A percentile compares a stretch with the other conserved stretches of the same genome.
These are phyloP conservation scores for Tokudaia muenninki DNA, from an alignment of 2,797 vertebrate species.

Conservation along the genomic window DNA sequence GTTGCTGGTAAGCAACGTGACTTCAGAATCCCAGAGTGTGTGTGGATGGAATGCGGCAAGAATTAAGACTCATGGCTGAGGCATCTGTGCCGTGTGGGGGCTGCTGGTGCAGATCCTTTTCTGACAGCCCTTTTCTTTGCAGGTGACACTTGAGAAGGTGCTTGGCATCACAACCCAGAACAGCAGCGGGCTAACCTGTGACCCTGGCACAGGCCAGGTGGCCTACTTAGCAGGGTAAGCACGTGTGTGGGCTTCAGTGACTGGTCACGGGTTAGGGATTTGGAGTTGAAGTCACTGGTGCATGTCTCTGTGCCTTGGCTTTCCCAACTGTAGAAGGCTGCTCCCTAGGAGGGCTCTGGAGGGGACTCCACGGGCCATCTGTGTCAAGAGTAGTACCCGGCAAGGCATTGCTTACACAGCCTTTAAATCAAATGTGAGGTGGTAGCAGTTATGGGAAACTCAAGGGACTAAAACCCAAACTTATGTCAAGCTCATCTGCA, in stretches of 20 bases:
- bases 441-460: neutral
- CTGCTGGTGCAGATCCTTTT: neutral
- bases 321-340: conserved; percentile 21
- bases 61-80: neutral
- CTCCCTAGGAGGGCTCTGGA: neutral
- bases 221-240: conserved; percentile 94
- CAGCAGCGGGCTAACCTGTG: conserved; percentile 91
- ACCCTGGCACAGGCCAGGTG: conserved; percentile 91
- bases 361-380: neutral
- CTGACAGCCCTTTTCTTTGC: conserved; percentile 60
- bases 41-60: neutral
- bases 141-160: conserved; percentile 94
- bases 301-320: neutral
- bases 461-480: neutral
- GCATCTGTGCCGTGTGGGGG: neutral
- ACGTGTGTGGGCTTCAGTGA: neutral
- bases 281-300: neutral
- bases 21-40: neutral
- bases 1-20: neutral
- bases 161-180: conserved; percentile 91
- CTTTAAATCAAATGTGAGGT: neutral
- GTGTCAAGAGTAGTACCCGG: neutral
- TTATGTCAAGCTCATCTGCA: neutral
- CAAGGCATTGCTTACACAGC: neutral
- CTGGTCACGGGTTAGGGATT: neutral